phyloP scores from a whole-genome alignment of 2,888 invertebrate species.

The Creontiades dilutus region DNA sequence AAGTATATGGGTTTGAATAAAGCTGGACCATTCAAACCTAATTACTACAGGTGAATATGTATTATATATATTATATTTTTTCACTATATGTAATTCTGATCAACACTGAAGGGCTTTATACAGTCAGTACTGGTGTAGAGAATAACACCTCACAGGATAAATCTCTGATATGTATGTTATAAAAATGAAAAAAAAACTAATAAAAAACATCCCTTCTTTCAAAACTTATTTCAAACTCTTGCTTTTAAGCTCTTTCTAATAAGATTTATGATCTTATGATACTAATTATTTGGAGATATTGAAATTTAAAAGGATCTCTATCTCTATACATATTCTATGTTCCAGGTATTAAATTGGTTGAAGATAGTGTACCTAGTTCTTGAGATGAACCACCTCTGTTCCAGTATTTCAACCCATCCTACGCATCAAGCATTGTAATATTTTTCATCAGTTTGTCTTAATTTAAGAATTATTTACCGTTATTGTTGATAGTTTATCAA shows the following conservation, averaged over 20 bases:
- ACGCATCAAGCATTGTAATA: background rate
- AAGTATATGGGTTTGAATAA: slow-evolving; percentile 98
- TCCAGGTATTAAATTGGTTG: slow-evolving; percentile 59
- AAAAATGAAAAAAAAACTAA: background rate
- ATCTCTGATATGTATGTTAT: too few relatives aligned
- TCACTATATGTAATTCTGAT: too few relatives aligned
- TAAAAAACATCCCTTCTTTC: too few relatives aligned
- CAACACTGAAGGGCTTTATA: too few relatives aligned
- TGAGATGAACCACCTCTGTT: background rate
- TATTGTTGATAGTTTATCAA: background rate
- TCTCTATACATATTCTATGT: background rate
- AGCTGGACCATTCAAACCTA: slow-evolving; percentile 98
- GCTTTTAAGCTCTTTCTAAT: too few relatives aligned
- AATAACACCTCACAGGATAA: too few relatives aligned
- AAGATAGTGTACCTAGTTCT: background rate
- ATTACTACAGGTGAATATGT: slow-evolving; percentile 92
- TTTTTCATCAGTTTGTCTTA: background rate
- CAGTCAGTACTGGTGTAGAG: too few relatives aligned
- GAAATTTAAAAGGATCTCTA: too few relatives aligned
- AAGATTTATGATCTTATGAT: too few relatives aligned
- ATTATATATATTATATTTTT: too few relatives aligned
- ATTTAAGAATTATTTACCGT: background rate
- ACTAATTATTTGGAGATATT: too few relatives aligned
- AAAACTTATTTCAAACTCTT: too few relatives aligned
- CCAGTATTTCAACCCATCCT: slow-evolving; percentile 22